Base-by-base conservation (phyloP, 2,888 invertebrate genomes). In the Agonum fuliginosum region DNA sequence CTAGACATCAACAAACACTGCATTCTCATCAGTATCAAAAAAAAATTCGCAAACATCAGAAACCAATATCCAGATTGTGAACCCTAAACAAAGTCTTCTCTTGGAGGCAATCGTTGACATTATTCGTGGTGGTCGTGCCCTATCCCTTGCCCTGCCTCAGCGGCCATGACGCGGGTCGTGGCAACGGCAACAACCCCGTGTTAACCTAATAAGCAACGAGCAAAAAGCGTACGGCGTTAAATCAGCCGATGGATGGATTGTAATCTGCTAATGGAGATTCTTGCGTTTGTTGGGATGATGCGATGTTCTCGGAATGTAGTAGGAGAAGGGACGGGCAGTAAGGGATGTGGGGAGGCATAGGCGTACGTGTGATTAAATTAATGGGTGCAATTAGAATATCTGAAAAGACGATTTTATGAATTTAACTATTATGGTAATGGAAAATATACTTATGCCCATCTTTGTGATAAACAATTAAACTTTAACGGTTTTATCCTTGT, bases 231-330 rank as follows among this genome's bases (percentile, higher is more conserved):
- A 72, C 72, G 75, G 80, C 80, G 81, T 81, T 84, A 83, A 83
- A 84, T 84, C 84, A 84, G 83, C 82, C 83, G 82, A 84, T 84
- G 81, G 82, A 82, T 81, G 80, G 83, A 83, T 84, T 83, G 83
- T 84, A 85, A 85, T 85, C 84, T 84, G 83, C 84, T 85, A 85
- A 85, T 85, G 85, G 84, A 84, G 79, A 81, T 78, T 79, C 65
- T 65, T 65, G 65, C 37, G 48, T 19, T 48, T 54, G 54, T 20
- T 54, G 24, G 37, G 46, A 62, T 30, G 46, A 6, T 27, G 30
- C 5, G 12, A 30, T 62, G 58, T 62, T 62, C 27, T 14, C 17
- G 30, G 58, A 54, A 62, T 27, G 10, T 62, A 62, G 4, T 5
- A 30, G 30, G 17, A 27, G 3, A 0, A 10, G 54, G 6, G n/a